These are phyloP conservation scores for Linurgus olivaceus DNA, from an alignment of 2,797 vertebrate genomes.

Conservation along the genomic window DNA sequence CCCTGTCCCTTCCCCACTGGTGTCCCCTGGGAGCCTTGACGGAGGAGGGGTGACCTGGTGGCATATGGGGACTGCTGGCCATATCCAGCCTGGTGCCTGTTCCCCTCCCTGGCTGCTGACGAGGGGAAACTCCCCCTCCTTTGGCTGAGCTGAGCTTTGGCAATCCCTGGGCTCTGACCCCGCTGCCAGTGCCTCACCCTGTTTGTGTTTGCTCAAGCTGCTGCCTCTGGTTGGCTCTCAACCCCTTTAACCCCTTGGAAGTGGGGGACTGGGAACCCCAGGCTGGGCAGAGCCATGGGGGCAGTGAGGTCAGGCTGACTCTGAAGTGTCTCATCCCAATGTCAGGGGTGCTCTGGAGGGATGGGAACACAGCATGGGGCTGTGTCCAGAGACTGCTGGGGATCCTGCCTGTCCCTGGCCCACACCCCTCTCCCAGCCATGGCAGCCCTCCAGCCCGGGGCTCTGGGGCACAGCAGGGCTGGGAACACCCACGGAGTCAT, in stretches of 20 bases:
- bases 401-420: neutral
- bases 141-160: neutral
- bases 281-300: accelerated
- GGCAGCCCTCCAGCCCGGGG: neutral
- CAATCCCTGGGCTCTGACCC: neutral
- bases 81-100: accelerated
- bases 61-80: accelerated
- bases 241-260: neutral
- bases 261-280: accelerated
- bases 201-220: neutral
- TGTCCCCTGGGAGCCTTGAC: neutral
- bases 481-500: accelerated
- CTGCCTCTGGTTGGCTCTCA: neutral
- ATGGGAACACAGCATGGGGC: accelerated
- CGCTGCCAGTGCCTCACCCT: neutral
- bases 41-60: accelerated
- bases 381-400: accelerated
- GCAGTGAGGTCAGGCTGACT: accelerated
- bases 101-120: neutral
- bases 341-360: neutral
- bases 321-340: neutral
- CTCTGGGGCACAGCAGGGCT: neutral
- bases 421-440: neutral
- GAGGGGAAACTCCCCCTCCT: neutral
- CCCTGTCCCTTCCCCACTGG: neutral